These are phyloP conservation scores for Nebria salina DNA, from an alignment of 2,888 invertebrate genomes.

Conservation along the genomic window DNA sequence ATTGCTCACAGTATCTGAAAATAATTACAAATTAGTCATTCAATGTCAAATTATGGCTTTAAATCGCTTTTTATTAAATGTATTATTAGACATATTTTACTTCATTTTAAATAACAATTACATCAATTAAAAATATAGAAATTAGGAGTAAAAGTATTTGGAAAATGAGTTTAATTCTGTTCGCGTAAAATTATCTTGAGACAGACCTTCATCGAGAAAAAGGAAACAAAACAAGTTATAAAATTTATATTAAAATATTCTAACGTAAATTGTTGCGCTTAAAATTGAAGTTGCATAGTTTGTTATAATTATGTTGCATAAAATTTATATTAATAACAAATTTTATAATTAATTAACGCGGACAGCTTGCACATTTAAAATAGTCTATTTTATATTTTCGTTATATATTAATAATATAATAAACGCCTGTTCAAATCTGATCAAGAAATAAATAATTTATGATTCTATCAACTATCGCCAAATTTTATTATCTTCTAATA, in stretches of 20 bases:
- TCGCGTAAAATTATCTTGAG: not conserved
- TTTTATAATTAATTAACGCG: not conserved
- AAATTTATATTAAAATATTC: not conserved
- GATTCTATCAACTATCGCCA: too few species aligned
- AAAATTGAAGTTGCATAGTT: not conserved
- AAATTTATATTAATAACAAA: not conserved
- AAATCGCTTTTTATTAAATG: too few species aligned
- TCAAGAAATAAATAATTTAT: too few species aligned
- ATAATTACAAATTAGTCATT: conserved; percentile 26
- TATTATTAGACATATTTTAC: too few species aligned
- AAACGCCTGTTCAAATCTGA: too few species aligned
- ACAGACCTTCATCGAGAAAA: not conserved
- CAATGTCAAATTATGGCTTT: not conserved
- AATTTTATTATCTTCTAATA: too few species aligned
- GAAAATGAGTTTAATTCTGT: not conserved
- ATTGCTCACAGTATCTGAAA: conserved; percentile 45
- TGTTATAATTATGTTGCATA: not conserved
- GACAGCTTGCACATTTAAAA: not conserved
- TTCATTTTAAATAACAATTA: too few species aligned
- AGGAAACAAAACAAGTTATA: not conserved
- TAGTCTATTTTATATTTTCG: too few species aligned
- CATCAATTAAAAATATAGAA: too few species aligned
- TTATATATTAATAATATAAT: too few species aligned
- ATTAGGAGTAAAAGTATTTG: too few species aligned
- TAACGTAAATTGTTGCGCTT: not conserved